Conservation (phyloP, 2,113 vertebrate genomes). For the Ptilorrhoa leucosticta region DNA sequence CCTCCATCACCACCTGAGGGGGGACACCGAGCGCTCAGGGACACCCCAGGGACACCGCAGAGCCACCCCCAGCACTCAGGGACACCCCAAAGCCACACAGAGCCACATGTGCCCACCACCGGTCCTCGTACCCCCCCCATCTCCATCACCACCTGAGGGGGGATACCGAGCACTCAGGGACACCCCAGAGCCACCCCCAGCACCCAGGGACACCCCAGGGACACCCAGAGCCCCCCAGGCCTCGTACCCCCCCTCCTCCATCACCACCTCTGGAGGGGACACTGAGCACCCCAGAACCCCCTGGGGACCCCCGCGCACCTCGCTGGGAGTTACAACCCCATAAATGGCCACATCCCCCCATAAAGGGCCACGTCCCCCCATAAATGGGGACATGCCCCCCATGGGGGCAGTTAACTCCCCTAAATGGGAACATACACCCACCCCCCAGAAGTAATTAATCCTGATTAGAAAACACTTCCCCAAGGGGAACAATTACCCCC, state of each 20-base stretch:
- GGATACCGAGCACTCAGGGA: not conserved
- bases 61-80: not conserved
- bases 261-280: too few species aligned
- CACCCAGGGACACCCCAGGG: not conserved
- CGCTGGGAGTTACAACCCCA: too few species aligned
- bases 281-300: too few species aligned
- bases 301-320: not conserved
- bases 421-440: not conserved
- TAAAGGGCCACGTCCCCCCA: not conserved
- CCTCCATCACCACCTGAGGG: not conserved
- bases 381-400: too few species aligned
- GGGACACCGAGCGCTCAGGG: accelerated
- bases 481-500: too few species aligned
- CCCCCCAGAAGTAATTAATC: too few species aligned
- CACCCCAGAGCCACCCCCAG: not conserved
- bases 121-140: too few species aligned
- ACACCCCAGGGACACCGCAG: not conserved
- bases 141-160: not conserved
- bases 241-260: not conserved
- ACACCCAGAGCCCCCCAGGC: accelerated
- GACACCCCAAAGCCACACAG: too few species aligned
- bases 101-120: too few species aligned
- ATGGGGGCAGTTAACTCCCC: not conserved
- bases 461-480: too few species aligned
- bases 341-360: not conserved